These are phyloP conservation scores for Oryzias woworae DNA, from an alignment of 2,113 vertebrate species.

Conservation along the genomic window DNA sequence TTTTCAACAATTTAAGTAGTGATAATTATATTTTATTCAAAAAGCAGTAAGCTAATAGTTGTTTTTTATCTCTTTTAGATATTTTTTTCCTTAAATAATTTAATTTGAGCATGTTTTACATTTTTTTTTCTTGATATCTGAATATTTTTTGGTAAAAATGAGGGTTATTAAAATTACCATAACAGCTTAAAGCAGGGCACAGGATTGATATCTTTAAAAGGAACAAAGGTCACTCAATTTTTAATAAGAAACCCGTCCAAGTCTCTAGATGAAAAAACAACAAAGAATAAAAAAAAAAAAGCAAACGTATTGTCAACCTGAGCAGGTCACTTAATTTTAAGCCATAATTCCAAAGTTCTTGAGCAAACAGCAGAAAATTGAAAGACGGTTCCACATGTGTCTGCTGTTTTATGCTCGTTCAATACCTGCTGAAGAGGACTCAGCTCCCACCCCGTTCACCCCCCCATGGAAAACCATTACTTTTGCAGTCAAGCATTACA, in stretches of 20 bases:
- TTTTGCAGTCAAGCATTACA: slow-evolving; percentile 45
- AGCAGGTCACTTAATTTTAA: slow-evolving; percentile 4
- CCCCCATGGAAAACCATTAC: slow-evolving; percentile 31
- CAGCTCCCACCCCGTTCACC: slow-evolving; percentile 42
- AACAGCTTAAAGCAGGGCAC: too few species aligned
- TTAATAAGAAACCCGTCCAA: slow-evolving; percentile 12
- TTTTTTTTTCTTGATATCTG: too few species aligned
- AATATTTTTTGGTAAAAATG: too few species aligned
- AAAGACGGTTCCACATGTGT: slow-evolving; percentile 7
- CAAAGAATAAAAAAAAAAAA: slow-evolving; percentile 18
- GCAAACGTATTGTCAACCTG: slow-evolving; percentile 1
- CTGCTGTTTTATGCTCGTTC: slow-evolving; percentile 27
- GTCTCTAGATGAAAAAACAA: slow-evolving; percentile 25
- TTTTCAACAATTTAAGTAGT: too few species aligned
- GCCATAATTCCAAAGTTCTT: slow-evolving; percentile 8
- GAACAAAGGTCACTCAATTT: slow-evolving; percentile 11
- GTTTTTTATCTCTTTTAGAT: too few species aligned
- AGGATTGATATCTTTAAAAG: slow-evolving; percentile 15
- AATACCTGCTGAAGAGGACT: slow-evolving; percentile 45
- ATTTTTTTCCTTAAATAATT: too few species aligned
- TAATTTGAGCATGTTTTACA: too few species aligned
- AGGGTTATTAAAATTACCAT: too few species aligned
- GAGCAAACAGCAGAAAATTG: slow-evolving; percentile 27
- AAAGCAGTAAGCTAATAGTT: too few species aligned
- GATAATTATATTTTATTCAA: too few species aligned